Evolutionary conservation across 2,113 vertebrate genomes (phyloP).

Genomic region (Zosterops borbonicus): DNA sequence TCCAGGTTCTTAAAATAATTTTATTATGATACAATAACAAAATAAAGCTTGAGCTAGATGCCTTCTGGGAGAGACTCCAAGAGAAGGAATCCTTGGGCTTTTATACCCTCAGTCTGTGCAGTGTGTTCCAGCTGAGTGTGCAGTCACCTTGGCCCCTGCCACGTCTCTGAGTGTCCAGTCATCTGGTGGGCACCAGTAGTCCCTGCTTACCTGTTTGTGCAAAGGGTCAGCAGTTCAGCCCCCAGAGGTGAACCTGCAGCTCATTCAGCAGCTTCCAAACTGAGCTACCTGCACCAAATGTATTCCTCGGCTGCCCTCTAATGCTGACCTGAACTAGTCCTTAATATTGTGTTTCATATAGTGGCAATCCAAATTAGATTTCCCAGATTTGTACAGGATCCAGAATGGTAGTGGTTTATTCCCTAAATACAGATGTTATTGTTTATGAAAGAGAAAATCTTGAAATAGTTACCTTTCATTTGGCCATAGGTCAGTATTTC

Average conservation of each 20-base stretch:
- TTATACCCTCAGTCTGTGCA: no score
- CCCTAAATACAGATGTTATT: neutral
- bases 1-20: neutral
- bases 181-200: neutral
- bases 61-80: neutral
- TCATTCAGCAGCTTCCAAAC: neutral
- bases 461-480: neutral
- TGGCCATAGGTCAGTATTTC: neutral
- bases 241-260: neutral
- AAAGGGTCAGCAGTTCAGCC: neutral
- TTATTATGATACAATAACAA: neutral
- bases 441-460: neutral
- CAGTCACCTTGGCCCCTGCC: neutral
- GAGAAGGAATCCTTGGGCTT: neutral
- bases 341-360: neutral
- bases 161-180: no score
- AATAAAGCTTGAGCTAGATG: neutral
- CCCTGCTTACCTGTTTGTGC: neutral
- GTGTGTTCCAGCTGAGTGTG: neutral
- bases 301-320: neutral
- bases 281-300: rapidly evolving
- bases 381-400: neutral
- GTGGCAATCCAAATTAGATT: neutral
- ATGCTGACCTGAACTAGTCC: neutral
- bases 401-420: neutral